Base-by-base conservation (phyloP, 2,888 invertebrate species). In the Pecten maximus region DNA sequence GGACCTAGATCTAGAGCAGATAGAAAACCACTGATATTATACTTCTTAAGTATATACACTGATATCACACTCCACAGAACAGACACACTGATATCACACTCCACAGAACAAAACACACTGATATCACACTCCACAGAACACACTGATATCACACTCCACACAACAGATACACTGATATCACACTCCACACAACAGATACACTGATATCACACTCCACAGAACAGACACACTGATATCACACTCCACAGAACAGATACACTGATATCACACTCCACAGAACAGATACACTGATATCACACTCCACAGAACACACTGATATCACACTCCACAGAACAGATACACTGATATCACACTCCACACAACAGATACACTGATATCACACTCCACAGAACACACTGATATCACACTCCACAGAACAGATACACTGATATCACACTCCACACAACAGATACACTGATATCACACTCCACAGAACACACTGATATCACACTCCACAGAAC, bases 1-100 rank as follows among this genome's bases (percentile, higher is more conserved):
- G 89, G 95, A 95, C 89, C 93, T 95, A 88, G 96, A 96, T 94
- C 92, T 96, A 40, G 96, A 96, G 89, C 95, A 96, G 92, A 96
- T 96, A 90, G 96, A 96, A 92, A 96, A 74, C 74, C 74, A 74
- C 35, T 74, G 74, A 74, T 74, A 54, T 54, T 54, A 54, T 74
- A 35, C 74, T 74, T 28, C 50, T 3, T 54, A 10, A 54, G 23
- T 19, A 35, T 10, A 28, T 35, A 74, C 74, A 35, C 6, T 74
- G 74, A 74, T 28, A 35, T 28, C 35, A 35, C 23, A 74, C 74
- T 74, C 35, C 74, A 23, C 35, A 35, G 15, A 10, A 74, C 8
- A 44, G 6, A 74, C 12, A 35, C 74, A 74, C 12, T 19, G 28
- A 60, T 3, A 23, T n/a, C 23, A 60, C 23, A 60, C 60, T 60